These are phyloP conservation scores for Macaria notata DNA, from an alignment of 2,888 invertebrate species.

Conservation along the genomic window DNA sequence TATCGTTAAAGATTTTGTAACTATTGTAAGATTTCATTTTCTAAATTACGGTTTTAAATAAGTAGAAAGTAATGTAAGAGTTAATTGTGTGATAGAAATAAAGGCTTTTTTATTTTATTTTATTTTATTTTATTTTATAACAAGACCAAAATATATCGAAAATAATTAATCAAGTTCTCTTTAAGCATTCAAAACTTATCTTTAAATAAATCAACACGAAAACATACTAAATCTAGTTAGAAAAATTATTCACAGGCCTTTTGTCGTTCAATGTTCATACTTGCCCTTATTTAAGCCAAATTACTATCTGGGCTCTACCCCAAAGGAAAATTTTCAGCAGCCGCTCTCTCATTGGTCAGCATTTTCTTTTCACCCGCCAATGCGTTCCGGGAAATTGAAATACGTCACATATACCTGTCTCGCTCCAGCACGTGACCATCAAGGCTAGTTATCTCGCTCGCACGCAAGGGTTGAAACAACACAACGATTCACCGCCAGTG, in stretches of 20 bases:
- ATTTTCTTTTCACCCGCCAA: constrained; percentile 49
- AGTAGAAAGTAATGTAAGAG: too few species aligned
- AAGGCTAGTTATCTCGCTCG: constrained; percentile 51
- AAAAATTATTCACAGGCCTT: constrained; percentile 14
- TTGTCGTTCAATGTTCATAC: not conserved
- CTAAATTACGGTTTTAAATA: too few species aligned
- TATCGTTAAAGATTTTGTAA: too few species aligned
- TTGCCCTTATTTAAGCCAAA: constrained; percentile 24
- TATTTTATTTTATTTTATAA: too few species aligned
- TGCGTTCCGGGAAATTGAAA: constrained; percentile 59
- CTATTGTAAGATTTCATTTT: too few species aligned
- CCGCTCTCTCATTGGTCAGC: constrained; percentile 52
- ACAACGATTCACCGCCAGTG: constrained; percentile 60
- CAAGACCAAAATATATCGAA: too few species aligned
- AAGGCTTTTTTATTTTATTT: too few species aligned
- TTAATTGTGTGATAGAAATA: too few species aligned
- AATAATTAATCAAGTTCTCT: not conserved
- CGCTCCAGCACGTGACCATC: constrained; percentile 42
- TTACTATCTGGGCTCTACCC: constrained; percentile 35
- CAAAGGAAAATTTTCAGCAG: constrained; percentile 33
- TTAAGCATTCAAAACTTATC: constrained; percentile 6
- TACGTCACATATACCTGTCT: constrained; percentile 56
- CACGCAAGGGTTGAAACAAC: constrained; percentile 59
- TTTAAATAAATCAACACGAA: constrained; percentile 20
- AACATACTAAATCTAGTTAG: constrained; percentile 3